Conservation (phyloP, 2,888 invertebrate species). For the Palloptera scutellata region DNA sequence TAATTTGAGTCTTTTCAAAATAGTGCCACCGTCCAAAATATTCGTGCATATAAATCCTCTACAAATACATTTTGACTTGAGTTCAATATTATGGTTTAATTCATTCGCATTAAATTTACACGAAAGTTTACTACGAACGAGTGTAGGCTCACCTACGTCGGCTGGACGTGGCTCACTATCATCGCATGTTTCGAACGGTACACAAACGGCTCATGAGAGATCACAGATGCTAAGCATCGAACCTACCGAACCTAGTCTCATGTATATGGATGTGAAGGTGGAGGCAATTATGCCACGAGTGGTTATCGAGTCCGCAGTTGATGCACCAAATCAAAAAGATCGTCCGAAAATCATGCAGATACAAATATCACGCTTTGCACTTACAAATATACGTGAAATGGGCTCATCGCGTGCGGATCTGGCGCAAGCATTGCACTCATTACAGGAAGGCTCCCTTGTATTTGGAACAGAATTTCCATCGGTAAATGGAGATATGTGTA, state of each 20-base stretch:
- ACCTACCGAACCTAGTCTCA: conserved; percentile 56
- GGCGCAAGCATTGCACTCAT: conserved; percentile 79
- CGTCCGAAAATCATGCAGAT: conserved; percentile 85
- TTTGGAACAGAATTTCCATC: conserved; percentile 83
- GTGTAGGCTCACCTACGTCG: conserved; percentile 53
- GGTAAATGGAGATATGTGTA: conserved; percentile 73
- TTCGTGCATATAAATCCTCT: conserved; percentile 93
- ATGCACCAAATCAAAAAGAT: conserved; percentile 83
- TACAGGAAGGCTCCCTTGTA: conserved; percentile 79
- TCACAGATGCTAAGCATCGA: conserved; percentile 3
- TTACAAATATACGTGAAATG: conserved; percentile 73
- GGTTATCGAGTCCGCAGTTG: conserved; percentile 73
- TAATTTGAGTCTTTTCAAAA: conserved; percentile 47
- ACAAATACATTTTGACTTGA: conserved; percentile 84
- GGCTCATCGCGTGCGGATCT: conserved; percentile 77
- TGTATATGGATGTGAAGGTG: conserved; percentile 84
- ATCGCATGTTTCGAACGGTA: conserved; percentile 41
- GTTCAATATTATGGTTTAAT: conserved; percentile 92
- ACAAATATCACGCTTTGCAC: conserved; percentile 66
- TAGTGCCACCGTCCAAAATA: conserved; percentile 93
- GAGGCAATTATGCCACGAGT: conserved; percentile 92
- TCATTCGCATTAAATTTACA: conserved; percentile 90
- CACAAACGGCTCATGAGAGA: conserved; percentile 39
- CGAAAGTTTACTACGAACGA: conserved; percentile 73
- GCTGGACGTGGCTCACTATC: conserved; percentile 35